A percentile compares a stretch with the other conserved stretches of the same genome.
Conservation (phyloP, 2,888 invertebrate genomes). For the Eremobia ochroleuca region DNA sequence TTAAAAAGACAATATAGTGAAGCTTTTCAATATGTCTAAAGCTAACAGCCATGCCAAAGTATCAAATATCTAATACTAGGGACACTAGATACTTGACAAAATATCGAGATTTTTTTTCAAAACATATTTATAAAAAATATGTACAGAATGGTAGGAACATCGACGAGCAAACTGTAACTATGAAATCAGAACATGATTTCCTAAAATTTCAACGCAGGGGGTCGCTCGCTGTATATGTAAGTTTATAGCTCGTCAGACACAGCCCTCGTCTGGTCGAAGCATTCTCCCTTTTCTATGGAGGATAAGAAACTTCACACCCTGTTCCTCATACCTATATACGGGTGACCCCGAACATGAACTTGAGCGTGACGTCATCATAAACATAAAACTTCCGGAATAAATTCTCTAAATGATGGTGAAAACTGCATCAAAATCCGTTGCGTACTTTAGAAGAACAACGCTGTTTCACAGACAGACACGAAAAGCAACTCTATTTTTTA, state of each 20-base stretch:
- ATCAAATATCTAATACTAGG: not conserved
- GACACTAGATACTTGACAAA: no score
- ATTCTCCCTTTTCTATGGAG: not conserved
- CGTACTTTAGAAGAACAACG: not conserved
- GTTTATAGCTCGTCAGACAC: no score
- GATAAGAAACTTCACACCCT: not conserved
- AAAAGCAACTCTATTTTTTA: not conserved
- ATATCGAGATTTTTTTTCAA: no score
- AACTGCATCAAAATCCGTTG: not conserved
- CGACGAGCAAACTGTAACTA: no score
- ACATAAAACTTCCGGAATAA: not conserved
- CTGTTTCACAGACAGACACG: not conserved
- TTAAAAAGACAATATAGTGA: not conserved
- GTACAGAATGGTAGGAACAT: no score
- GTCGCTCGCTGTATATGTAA: not conserved
- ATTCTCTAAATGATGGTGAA: not conserved
- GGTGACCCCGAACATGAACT: not conserved
- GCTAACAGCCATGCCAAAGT: not conserved
- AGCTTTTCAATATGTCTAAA: not conserved
- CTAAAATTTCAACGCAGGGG: no score
- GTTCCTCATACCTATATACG: not conserved
- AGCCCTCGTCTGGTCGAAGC: not conserved
- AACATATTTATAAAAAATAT: no score
- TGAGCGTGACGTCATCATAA: not conserved
- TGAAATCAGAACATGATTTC: no score